Conservation (phyloP, 1,140 invertebrate species). For the Drosophila virilis region DNA sequence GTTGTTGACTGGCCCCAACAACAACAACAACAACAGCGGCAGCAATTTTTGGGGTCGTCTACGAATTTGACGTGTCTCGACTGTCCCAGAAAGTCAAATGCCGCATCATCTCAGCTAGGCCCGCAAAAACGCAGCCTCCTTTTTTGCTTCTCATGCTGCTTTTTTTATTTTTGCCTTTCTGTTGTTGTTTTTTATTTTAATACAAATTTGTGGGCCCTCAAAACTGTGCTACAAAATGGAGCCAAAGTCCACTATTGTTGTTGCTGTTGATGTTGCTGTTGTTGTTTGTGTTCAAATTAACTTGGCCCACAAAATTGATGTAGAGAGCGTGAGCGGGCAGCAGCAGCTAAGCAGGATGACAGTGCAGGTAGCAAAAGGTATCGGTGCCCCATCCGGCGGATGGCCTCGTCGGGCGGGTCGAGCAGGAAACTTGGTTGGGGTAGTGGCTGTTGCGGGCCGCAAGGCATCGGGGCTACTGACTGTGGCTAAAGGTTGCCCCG, state of each 20-base stretch:
- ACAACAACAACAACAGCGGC: neutral
- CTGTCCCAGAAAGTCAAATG: constrained; percentile 63
- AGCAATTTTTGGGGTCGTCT: constrained; percentile 30
- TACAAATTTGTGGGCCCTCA: constrained; percentile 38
- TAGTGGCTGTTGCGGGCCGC: neutral
- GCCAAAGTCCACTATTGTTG: neutral
- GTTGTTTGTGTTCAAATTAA: constrained; percentile 64
- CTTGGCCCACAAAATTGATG: constrained; percentile 52
- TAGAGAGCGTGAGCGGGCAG: constrained; percentile 16
- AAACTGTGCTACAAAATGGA: constrained; percentile 40
- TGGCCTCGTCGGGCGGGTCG: neutral
- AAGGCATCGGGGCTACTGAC: neutral
- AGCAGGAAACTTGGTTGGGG: neutral
- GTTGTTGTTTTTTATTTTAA: constrained; percentile 21
- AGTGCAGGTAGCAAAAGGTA: constrained; percentile 44
- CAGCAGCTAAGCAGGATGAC: constrained; percentile 11
- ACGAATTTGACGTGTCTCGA: constrained; percentile 61
- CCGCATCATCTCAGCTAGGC: constrained; percentile 69
- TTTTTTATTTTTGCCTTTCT: constrained; percentile 1
- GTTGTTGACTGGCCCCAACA: constrained; percentile 21
- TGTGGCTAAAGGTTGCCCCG: constrained; percentile 29
- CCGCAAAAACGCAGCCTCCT: constrained; percentile 39
- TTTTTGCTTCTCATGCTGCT: constrained; percentile 8
- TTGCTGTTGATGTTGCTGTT: constrained; percentile 31
- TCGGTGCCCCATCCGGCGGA: constrained; percentile 8